Percentiles rank a stretch among this genome's conserved stretches.
phyloP scores from a whole-genome alignment of 2,797 vertebrate genomes.

The Acanthopagrus latus region DNA sequence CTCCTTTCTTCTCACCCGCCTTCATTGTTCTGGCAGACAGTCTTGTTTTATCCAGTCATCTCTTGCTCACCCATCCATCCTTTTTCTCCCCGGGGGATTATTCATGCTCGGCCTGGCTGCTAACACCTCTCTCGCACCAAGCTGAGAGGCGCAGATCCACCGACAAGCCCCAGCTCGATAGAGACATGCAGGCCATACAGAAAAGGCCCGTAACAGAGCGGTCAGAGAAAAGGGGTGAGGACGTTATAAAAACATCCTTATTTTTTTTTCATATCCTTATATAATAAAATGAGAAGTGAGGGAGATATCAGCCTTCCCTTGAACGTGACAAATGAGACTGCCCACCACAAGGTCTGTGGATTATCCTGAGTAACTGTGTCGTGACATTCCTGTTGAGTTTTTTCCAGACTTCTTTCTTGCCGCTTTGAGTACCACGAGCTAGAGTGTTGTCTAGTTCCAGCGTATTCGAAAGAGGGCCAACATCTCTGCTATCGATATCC shows the following conservation, averaged over 20 bases:
- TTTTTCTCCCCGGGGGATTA: conserved; percentile 54
- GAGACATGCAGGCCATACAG: conserved; percentile 44
- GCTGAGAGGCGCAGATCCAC: conserved; percentile 55
- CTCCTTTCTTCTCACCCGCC: conserved; percentile 15
- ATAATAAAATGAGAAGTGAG: not conserved
- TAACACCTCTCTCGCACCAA: conserved; percentile 65
- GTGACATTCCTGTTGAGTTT: no score
- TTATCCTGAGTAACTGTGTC: no score
- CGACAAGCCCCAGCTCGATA: conserved; percentile 44
- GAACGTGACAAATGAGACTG: no score
- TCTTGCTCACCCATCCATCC: conserved; percentile 66
- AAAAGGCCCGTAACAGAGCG: conserved; percentile 19
- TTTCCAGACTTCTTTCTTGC: no score
- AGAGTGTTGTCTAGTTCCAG: no score
- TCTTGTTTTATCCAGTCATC: conserved; percentile 69
- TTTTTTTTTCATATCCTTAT: not conserved
- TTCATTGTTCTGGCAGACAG: conserved; percentile 53
- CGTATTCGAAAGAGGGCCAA: no score
- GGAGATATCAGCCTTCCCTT: no score
- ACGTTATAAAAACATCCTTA: not conserved
- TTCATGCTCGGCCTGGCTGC: conserved; percentile 68
- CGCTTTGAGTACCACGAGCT: no score
- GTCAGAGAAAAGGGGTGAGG: not conserved
- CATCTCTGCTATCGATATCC: no score
- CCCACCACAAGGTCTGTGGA: no score